Percentiles rank a stretch among this genome's conserved stretches.
These are phyloP conservation scores for Passerina amoena DNA, from an alignment of 2,113 vertebrate species.

Conservation along the genomic window DNA sequence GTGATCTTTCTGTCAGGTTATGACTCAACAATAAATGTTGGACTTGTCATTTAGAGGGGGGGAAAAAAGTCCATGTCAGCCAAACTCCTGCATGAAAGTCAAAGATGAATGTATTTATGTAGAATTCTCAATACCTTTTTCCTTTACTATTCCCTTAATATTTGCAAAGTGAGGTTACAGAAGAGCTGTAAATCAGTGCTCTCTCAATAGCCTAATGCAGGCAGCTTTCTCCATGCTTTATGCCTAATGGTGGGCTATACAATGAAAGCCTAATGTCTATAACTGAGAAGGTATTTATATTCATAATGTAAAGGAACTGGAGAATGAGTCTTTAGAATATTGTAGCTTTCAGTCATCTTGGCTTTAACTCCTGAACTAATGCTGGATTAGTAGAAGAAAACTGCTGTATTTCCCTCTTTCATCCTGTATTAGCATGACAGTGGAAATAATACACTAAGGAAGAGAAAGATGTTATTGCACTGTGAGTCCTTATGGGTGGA, in stretches of 20 bases:
- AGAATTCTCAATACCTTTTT: neutral
- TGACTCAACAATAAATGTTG: neutral
- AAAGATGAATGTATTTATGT: neutral
- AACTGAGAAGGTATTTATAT: slow-evolving; percentile 24
- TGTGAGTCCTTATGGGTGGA: neutral
- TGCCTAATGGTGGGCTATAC: neutral
- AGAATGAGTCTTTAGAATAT: slow-evolving; percentile 28
- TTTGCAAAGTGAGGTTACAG: neutral
- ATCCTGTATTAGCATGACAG: neutral
- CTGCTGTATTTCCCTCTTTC: neutral
- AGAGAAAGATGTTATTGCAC: neutral
- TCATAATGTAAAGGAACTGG: neutral
- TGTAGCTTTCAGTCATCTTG: slow-evolving; percentile 21
- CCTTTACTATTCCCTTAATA: neutral
- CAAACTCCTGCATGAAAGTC: neutral
- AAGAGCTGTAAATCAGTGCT: neutral
- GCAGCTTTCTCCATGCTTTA: neutral
- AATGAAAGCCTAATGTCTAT: neutral
- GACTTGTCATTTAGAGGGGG: neutral
- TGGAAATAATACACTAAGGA: neutral
- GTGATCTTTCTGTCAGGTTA: neutral
- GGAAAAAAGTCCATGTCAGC: neutral
- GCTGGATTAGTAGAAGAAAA: neutral
- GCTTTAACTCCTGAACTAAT: neutral
- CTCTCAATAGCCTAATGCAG: neutral